Evolutionary conservation across 2,888 invertebrate genomes (phyloP).

Genomic region (Orchestes rusci): DNA sequence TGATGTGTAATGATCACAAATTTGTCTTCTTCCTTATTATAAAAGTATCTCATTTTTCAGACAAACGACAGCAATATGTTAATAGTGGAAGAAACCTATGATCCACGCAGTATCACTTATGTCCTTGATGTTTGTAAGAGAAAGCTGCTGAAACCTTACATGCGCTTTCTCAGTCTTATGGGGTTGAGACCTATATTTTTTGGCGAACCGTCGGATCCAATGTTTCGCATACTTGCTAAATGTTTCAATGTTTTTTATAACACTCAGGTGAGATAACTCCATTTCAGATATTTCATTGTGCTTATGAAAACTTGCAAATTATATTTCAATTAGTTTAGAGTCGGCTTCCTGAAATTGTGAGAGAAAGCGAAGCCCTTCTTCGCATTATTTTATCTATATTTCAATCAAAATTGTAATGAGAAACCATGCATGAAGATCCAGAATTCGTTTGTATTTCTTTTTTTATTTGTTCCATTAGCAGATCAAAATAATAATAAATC

Average conservation of each 20-base stretch:
- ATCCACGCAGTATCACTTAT: slow-evolving; percentile 67
- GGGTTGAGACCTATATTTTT: slow-evolving; percentile 65
- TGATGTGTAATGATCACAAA: no score
- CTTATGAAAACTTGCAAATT: no score
- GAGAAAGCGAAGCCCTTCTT: no score
- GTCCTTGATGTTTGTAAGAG: slow-evolving; percentile 75
- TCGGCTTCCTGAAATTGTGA: no score
- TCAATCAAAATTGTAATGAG: no score
- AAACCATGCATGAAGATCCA: no score
- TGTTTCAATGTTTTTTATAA: slow-evolving; percentile 63
- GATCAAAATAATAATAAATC: no score
- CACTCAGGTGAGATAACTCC: slow-evolving; percentile 38
- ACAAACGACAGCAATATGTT: slow-evolving; percentile 64
- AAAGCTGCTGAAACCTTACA: slow-evolving; percentile 72
- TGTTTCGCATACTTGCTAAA: slow-evolving; percentile 51
- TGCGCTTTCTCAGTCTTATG: slow-evolving; percentile 65
- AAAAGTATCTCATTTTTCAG: slow-evolving; percentile 40
- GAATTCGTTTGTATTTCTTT: no score
- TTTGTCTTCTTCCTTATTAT: no score
- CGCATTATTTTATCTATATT: no score
- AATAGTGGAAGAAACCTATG: slow-evolving; percentile 43
- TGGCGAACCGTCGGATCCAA: slow-evolving; percentile 53
- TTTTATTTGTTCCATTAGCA: no score
- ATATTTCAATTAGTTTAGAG: slow-evolving; percentile 11
- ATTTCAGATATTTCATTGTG: no score